Conservation (phyloP, 2,113 vertebrate genomes). For the Lampris incognitus region DNA sequence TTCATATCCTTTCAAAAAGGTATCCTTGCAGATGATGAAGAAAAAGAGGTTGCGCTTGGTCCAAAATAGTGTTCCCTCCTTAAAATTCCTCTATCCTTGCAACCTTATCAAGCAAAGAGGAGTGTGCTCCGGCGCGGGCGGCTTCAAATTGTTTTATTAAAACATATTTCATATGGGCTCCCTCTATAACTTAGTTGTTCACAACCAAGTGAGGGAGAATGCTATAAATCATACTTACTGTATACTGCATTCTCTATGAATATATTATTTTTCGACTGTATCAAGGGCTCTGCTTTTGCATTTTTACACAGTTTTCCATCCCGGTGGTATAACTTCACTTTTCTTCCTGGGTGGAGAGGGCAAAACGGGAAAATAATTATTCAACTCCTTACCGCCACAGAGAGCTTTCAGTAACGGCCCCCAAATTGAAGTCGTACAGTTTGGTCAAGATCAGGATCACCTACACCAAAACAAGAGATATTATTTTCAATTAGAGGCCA, state of each 20-base stretch:
- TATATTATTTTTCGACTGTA: slow-evolving; percentile 70
- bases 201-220: slow-evolving; percentile 55
- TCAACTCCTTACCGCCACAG: slow-evolving; percentile 90
- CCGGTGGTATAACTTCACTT: slow-evolving; percentile 17
- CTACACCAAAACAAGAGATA: slow-evolving; percentile 72
- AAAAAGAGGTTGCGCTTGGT: slow-evolving; percentile 34
- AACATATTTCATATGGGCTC: slow-evolving; percentile 72
- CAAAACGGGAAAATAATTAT: slow-evolving; percentile 27
- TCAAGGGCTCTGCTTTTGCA: slow-evolving; percentile 49
- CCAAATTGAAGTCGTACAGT: slow-evolving; percentile 95
- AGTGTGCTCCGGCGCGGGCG: slow-evolving; percentile 49
- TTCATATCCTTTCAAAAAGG: slow-evolving; percentile 38
- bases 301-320: slow-evolving; percentile 57
- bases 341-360: slow-evolving; percentile 30
- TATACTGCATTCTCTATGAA: slow-evolving; percentile 54
- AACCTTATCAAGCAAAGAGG: slow-evolving; percentile 33
- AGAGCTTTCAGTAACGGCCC: slow-evolving; percentile 95
- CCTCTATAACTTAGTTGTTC: slow-evolving; percentile 67
- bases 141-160: slow-evolving; percentile 73
- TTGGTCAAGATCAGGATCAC: slow-evolving; percentile 98
- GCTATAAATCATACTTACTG: slow-evolving; percentile 72
- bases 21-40: slow-evolving; percentile 46
- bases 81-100: slow-evolving; percentile 54
- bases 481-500: slow-evolving; percentile 45
- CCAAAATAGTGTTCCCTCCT: slow-evolving; percentile 31